Percentiles rank a stretch among this genome's conserved stretches.
phyloP scores from a whole-genome alignment of 2,797 vertebrate genomes.

The Acipenser oxyrinchus region DNA sequence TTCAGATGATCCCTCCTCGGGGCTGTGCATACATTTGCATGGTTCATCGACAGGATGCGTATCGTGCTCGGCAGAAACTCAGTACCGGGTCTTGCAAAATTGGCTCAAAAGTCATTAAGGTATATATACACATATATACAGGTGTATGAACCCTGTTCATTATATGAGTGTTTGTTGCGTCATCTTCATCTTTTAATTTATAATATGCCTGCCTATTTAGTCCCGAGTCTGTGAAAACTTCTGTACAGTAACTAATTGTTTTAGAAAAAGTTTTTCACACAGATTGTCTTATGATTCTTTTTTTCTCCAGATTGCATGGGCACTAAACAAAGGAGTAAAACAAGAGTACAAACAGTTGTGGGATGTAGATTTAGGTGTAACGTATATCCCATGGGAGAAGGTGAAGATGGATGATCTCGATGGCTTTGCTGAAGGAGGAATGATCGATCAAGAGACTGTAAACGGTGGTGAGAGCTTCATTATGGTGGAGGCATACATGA shows the following conservation, averaged over 20 bases:
- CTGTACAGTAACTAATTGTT: too few relatives aligned
- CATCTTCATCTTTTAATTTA: too few relatives aligned
- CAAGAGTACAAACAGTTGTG: slow-evolving; percentile 98
- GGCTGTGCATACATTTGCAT: slow-evolving; percentile 98
- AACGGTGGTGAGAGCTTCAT: slow-evolving; percentile 69
- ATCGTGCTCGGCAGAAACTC: slow-evolving; percentile 90
- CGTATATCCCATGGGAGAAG: slow-evolving; percentile 98
- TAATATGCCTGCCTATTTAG: too few relatives aligned
- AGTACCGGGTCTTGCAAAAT: slow-evolving; percentile 94
- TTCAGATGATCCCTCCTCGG: slow-evolving; percentile 95
- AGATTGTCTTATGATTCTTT: too few relatives aligned
- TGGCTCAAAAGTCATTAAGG: slow-evolving; percentile 97
- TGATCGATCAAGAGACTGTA: slow-evolving; percentile 96
- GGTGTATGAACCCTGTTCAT: too few relatives aligned
- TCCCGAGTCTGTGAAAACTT: too few relatives aligned
- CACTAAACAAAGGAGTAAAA: slow-evolving; percentile 96
- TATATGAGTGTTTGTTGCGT: too few relatives aligned
- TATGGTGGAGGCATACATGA: too few relatives aligned
- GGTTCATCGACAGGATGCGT: slow-evolving; percentile 94
- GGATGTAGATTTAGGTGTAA: slow-evolving; percentile 95
- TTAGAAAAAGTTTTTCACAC: too few relatives aligned
- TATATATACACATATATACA: slow-evolving; percentile 30
- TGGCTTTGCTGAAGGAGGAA: slow-evolving; percentile 93
- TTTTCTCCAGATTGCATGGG: slow-evolving; percentile 89
- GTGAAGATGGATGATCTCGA: slow-evolving; percentile 93